A percentile compares a stretch with the other conserved stretches of the same genome.
Conservation (phyloP, 2,888 invertebrate species). For the Lasius platythorax region DNA sequence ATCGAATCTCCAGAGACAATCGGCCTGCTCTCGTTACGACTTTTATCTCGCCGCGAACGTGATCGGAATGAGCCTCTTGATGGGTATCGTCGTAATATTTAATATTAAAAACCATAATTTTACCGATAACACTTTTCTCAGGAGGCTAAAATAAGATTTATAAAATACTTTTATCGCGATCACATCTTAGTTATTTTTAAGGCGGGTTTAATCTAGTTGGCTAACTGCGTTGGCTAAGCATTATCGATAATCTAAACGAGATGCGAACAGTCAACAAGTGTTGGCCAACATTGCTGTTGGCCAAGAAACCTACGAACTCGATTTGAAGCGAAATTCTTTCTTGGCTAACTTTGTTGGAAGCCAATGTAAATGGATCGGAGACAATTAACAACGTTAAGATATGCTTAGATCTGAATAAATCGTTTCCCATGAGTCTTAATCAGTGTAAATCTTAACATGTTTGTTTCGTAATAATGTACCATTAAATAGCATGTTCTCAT, state of each 20-base stretch:
- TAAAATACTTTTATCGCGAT: conserved; percentile 11
- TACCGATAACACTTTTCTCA: neutral
- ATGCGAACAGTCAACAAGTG: conserved; percentile 27
- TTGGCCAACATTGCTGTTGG: conserved; percentile 11
- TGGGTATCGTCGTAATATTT: neutral
- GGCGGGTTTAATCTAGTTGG: neutral
- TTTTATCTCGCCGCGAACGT: conserved; percentile 8
- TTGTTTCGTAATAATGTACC: neutral
- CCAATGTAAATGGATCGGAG: conserved; percentile 33
- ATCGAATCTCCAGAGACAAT: neutral
- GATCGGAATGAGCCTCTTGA: neutral
- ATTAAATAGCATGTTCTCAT: neutral
- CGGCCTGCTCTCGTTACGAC: neutral
- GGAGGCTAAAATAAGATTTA: neutral
- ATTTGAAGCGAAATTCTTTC: conserved; percentile 25
- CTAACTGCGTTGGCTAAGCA: neutral
- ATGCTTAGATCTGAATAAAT: neutral
- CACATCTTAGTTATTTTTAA: neutral
- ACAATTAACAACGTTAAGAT: conserved; percentile 1
- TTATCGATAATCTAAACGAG: conserved; percentile 27
- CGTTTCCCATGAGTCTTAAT: neutral
- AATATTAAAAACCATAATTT: too few species aligned
- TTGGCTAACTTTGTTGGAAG: conserved; percentile 29
- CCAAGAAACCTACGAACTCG: conserved; percentile 4
- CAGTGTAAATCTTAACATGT: neutral